Evolutionary conservation across 2,888 invertebrate species (phyloP), one percentile per base, ranked within the genome.

Genomic region (Timema cristinae): DNA sequence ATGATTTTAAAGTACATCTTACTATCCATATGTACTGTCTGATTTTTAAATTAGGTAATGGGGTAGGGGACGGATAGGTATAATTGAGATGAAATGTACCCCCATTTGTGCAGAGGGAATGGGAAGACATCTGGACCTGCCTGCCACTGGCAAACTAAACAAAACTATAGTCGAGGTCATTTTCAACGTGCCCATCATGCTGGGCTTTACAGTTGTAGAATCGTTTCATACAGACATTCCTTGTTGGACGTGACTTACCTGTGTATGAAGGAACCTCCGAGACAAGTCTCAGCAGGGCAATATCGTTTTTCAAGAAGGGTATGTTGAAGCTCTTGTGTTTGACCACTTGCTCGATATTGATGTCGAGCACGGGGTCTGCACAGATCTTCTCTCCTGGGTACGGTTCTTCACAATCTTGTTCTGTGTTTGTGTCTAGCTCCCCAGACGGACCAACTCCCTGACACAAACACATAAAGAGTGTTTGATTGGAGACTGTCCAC

Each of bases 291-390:
- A 79, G 73, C 48, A 78, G 70, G 8, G 75, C 78, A 51, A 78
- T 77, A 67, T 78, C 78, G 71, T 78, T 77, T 61, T 77, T 75
- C 66, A 77, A 76, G 71, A 75, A 74, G 8, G 72, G 75, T 7
- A 71, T 74, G 67, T 75, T 76, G 72, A 77, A 78, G 0, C 67
- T 68, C 11, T 73, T 70, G 70, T 79, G 78, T 8, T 76, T 74
- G 49, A 77, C 75, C 9, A 77, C 72, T 67, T 75, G 72, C 59
- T 77, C 77, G n/a, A 79, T 51, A 7, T 47, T 32, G n/a, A 70
- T 48, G 66, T 71, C 71, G 49, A 69, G 32, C 50, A 71, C 72
- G 8, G 70, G 72, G 10, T 59, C 66, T 49, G 67, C 32, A 47
- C 72, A 71, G 32, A 32, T 32, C 32, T 32, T 32, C 32, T 32